Conservation (phyloP, 2,113 vertebrate genomes). For the Engraulis encrasicolus region DNA sequence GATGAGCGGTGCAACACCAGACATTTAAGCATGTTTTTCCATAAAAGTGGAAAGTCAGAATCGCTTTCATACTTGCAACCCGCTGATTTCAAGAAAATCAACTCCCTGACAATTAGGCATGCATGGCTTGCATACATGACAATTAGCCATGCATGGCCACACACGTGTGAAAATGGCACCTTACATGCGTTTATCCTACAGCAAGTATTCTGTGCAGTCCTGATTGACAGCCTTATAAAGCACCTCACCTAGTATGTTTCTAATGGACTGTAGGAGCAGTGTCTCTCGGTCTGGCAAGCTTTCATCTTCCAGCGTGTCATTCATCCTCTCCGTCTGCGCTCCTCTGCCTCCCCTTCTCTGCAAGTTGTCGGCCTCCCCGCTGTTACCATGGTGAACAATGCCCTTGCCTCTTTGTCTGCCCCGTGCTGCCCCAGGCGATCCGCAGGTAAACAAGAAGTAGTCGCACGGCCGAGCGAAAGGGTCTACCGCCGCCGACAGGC, state of each 20-base stretch:
- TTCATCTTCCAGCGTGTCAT: background rate
- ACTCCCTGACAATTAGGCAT: no score
- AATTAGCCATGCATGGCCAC: no score
- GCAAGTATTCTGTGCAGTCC: no score
- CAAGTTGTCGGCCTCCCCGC: background rate
- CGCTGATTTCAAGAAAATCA: no score
- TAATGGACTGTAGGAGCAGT: conserved; percentile 62
- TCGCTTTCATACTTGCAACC: no score
- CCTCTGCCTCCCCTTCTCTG: background rate
- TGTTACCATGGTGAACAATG: conserved; percentile 39
- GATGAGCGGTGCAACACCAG: no score
- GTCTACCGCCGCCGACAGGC: conserved; percentile 67
- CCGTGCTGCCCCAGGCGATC: conserved; percentile 54
- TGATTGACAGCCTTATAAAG: background rate
- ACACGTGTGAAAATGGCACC: no score
- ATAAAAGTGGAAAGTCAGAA: no score
- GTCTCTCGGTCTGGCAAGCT: conserved; percentile 59
- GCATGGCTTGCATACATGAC: no score
- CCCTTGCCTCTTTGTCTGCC: conserved; percentile 51
- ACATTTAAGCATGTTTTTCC: no score
- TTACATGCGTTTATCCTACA: no score
- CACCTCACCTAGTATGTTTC: conserved; percentile 69
- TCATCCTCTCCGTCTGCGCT: conserved; percentile 20
- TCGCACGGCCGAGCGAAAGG: conserved; percentile 77
- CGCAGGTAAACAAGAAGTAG: conserved; percentile 75